Percentiles rank a stretch among this genome's conserved stretches.
phyloP scores from a whole-genome alignment of 2,888 invertebrate species.

The Nasonia oneida region DNA sequence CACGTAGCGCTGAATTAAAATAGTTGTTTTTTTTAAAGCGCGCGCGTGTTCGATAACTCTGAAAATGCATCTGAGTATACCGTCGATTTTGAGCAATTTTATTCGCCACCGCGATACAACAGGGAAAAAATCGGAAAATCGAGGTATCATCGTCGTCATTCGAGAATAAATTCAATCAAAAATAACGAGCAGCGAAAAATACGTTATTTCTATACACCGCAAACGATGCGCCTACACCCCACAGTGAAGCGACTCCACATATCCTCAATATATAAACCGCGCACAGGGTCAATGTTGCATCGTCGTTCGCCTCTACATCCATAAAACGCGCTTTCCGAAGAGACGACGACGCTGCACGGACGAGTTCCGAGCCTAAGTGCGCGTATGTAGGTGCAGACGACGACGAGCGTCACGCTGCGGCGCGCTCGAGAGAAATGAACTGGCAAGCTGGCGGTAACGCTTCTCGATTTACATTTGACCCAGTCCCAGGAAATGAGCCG shows the following conservation, averaged over 20 bases:
- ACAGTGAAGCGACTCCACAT: background rate
- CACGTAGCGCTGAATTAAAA: background rate
- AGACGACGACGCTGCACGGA: background rate
- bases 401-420: background rate
- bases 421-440: conserved; percentile 35
- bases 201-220: too few relatives aligned
- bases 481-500: conserved; percentile 64
- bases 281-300: background rate
- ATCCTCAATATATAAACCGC: background rate
- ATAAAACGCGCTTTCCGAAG: background rate
- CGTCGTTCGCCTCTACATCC: background rate
- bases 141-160: background rate
- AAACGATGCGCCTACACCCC: background rate
- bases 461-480: conserved; percentile 69
- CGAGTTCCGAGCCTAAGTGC: background rate
- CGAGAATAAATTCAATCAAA: background rate
- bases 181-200: background rate
- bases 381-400: background rate
- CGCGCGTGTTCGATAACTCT: background rate
- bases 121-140: too few relatives aligned
- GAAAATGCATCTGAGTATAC: background rate
- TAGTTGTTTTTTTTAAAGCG: background rate
- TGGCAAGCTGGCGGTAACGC: conserved; percentile 28
- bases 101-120: background rate
- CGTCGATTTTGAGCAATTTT: background rate